Evolutionary conservation across 2,113 vertebrate species (phyloP).

Genomic region (Candoia aspera): DNA sequence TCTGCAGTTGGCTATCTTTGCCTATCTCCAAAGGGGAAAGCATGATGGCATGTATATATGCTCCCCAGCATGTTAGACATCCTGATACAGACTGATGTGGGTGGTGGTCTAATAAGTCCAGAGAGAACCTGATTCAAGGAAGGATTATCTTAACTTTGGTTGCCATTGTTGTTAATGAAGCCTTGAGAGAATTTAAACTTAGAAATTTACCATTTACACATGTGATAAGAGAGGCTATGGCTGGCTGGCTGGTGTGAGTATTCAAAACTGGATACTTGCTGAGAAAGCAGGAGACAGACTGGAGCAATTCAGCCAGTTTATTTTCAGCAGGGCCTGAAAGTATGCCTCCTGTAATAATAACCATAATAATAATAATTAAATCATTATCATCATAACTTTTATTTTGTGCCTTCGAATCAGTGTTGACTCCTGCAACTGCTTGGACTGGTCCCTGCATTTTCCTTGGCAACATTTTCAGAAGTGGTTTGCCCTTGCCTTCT

Average conservation of each 20-base stretch:
- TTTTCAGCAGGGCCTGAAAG: constrained; percentile 22
- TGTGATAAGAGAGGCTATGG: constrained; percentile 27
- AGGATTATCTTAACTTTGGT: neutral
- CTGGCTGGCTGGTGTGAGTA: constrained; percentile 9
- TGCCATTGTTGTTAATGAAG: neutral
- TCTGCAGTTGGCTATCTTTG: neutral
- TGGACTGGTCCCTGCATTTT: neutral
- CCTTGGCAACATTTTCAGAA: neutral
- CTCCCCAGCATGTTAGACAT: neutral
- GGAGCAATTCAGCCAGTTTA: constrained; percentile 47
- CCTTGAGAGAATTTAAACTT: rapidly evolving
- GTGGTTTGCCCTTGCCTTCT: neutral
- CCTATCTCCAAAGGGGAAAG: neutral
- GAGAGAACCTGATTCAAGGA: neutral
- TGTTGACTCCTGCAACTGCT: neutral
- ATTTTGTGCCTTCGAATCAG: neutral
- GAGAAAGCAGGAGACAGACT: constrained; percentile 46
- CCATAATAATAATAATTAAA: neutral
- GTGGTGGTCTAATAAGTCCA: neutral
- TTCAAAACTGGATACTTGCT: constrained; percentile 44
- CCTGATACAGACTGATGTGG: neutral
- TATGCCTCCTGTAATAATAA: constrained; percentile 20
- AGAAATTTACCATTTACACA: constrained; percentile 30
- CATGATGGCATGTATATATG: neutral
- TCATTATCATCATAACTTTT: neutral